Percentiles rank a stretch among this genome's conserved stretches.
Conservation (phyloP, 92 coral and sea anemone genomes). For the Epizoanthus fatuus region DNA sequence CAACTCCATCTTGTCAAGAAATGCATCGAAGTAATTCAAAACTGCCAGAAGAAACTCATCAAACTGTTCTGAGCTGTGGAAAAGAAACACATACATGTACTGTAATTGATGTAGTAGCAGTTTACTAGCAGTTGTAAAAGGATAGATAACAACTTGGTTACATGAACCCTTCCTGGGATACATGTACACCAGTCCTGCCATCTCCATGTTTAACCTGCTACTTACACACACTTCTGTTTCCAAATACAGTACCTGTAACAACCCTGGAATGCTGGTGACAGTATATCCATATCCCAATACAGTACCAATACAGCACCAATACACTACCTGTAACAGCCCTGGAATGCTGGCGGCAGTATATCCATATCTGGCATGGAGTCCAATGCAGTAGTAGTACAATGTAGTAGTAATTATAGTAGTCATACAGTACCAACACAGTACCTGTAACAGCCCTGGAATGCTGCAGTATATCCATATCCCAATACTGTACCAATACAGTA, state of each 20-base stretch:
- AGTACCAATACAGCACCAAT: no score
- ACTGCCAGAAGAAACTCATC: constrained; percentile 94
- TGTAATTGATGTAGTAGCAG: not conserved
- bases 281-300: constrained; percentile 61
- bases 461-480: constrained; percentile 72
- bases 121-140: not conserved
- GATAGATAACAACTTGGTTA: no score
- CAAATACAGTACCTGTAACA: constrained; percentile 65
- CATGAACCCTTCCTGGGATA: no score
- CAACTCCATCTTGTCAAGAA: constrained; percentile 93
- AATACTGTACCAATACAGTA: no score
- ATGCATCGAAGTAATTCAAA: constrained; percentile 96
- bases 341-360: constrained; percentile 31
- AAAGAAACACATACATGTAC: not conserved
- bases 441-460: constrained; percentile 90
- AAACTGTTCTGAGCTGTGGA: constrained; percentile 88
- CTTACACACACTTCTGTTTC: no score
- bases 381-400: no score
- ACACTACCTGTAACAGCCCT: constrained; percentile 53
- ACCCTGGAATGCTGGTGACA: constrained; percentile 84
- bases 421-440: not conserved
- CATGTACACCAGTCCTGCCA: no score
- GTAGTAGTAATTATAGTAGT: no score
- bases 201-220: no score
- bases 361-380: no score